phyloP scores from a whole-genome alignment of 2,797 vertebrate genomes.

The Myiotriccus ornatus region DNA sequence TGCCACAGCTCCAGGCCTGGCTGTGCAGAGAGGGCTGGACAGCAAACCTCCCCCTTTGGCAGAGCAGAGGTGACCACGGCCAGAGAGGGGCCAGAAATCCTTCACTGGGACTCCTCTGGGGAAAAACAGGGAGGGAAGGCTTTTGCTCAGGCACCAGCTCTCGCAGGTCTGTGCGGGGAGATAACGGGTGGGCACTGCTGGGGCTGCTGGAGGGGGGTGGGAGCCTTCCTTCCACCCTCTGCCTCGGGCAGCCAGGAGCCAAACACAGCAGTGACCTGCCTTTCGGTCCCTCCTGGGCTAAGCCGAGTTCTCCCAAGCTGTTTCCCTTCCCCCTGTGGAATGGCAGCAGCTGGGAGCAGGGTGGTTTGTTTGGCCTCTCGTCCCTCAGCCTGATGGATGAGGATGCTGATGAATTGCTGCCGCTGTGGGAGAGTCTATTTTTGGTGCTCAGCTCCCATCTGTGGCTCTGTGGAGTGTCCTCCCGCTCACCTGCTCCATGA shows the following conservation, averaged over 20 bases:
- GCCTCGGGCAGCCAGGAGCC: not conserved
- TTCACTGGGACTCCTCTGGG: not conserved
- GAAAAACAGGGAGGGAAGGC: not conserved
- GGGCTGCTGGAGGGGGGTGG: not conserved
- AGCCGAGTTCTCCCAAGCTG: not conserved
- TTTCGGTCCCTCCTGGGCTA: not conserved
- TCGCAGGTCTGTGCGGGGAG: not conserved
- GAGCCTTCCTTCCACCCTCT: not conserved
- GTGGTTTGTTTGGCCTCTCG: not conserved
- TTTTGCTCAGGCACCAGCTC: not conserved
- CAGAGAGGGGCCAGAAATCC: not conserved
- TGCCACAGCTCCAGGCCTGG: not conserved
- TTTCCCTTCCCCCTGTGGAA: not conserved
- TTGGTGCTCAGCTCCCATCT: not conserved
- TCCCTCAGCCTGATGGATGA: not conserved
- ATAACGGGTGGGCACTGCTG: not conserved
- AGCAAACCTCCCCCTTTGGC: not conserved
- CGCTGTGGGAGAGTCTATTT: not conserved
- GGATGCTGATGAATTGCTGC: not conserved
- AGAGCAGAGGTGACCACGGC: not conserved
- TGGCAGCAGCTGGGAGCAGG: not conserved
- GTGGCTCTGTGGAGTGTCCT: not conserved
- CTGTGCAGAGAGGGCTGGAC: not conserved
- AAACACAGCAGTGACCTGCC: not conserved
- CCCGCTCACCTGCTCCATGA: not conserved